Conservation (phyloP, 1,140 invertebrate genomes). For the Matsumurasca onukii region DNA sequence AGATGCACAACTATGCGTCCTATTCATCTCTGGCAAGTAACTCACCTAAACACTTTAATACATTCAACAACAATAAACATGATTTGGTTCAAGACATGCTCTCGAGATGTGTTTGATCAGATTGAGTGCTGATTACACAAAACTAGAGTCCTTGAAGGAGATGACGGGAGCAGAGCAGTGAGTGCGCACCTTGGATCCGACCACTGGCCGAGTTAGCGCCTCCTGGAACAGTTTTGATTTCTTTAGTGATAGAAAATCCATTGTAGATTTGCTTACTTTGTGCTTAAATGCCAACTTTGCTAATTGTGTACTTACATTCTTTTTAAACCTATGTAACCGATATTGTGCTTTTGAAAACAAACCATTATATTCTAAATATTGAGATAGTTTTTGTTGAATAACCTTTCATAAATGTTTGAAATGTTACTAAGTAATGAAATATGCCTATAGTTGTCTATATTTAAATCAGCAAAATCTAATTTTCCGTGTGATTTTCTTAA, state of each 20-base stretch:
- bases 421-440: too few species aligned
- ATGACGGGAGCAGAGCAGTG: constrained; percentile 41
- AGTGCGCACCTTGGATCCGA: constrained; percentile 19
- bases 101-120: too few species aligned
- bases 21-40: too few species aligned
- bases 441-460: too few species aligned
- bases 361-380: background rate
- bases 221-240: constrained; percentile 18
- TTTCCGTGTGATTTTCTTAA: too few species aligned
- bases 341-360: background rate
- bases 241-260: too few species aligned
- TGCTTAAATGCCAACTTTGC: background rate
- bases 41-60: too few species aligned
- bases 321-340: background rate
- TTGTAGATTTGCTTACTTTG: too few species aligned
- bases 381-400: background rate
- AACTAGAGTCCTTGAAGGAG: constrained; percentile 38
- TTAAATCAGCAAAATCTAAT: too few species aligned
- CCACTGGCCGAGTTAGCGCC: background rate
- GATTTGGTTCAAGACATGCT: too few species aligned
- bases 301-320: background rate
- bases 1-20: too few species aligned
- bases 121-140: constrained; percentile 1
- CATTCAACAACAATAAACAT: too few species aligned
- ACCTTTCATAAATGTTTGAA: background rate